phyloP scores from a whole-genome alignment of 2,113 vertebrate genomes.

The Oryzias curvinotus region DNA sequence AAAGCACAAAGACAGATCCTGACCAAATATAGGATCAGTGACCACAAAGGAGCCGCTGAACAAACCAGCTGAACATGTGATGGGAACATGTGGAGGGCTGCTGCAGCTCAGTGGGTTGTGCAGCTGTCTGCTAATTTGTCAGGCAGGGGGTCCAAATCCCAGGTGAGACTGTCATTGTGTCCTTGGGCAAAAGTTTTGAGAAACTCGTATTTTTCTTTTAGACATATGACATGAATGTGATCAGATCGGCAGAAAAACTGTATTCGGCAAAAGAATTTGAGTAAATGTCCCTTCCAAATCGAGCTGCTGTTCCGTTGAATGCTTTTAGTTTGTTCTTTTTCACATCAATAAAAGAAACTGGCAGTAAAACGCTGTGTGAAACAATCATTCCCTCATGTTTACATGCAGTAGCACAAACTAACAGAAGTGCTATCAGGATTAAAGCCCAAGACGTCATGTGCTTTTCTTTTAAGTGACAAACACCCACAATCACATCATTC shows the following conservation, averaged over 20 bases:
- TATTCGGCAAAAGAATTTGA: no score
- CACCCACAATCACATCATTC: conserved; percentile 47
- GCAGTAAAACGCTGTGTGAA: conserved; percentile 4
- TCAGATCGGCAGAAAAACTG: no score
- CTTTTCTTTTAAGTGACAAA: conserved; percentile 38
- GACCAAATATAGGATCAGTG: conserved; percentile 24
- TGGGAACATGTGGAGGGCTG: background rate
- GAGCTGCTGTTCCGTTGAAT: no score
- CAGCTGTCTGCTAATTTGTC: no score
- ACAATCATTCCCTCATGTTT: conserved; percentile 18
- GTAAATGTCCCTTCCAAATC: no score
- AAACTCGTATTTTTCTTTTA: no score
- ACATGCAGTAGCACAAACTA: conserved; percentile 1
- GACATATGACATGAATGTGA: no score
- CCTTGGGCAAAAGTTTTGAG: no score
- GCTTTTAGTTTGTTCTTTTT: no score
- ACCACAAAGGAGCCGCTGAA: conserved; percentile 11
- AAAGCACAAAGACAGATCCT: conserved; percentile 23
- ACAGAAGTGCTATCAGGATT: conserved; percentile 18
- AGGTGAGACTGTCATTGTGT: no score
- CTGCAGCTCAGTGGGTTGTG: no score
- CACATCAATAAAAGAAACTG: conserved; percentile 12
- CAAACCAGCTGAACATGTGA: background rate
- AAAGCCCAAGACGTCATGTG: conserved; percentile 24
- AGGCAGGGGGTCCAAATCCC: no score